Percentiles rank a stretch among this genome's conserved stretches.
phyloP scores from a whole-genome alignment of 2,888 invertebrate species.

The Pseudococcus longispinus region DNA sequence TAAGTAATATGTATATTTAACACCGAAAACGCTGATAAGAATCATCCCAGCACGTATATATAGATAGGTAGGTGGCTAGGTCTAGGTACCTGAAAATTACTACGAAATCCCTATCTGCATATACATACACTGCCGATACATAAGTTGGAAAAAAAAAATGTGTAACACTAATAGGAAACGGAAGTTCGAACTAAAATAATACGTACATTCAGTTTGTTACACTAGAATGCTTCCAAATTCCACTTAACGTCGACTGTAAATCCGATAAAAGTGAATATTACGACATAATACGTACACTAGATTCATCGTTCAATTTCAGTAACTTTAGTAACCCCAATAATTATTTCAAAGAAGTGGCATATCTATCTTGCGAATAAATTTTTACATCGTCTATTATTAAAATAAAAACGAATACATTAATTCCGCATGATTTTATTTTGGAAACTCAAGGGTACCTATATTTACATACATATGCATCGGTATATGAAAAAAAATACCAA shows the following conservation, averaged over 20 bases:
- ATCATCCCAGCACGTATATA: neutral
- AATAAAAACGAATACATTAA: neutral
- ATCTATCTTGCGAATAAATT: constrained; percentile 7
- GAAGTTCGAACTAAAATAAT: constrained; percentile 54
- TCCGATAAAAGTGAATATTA: constrained; percentile 51
- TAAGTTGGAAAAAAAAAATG: constrained; percentile 17
- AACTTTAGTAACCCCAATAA: constrained; percentile 51
- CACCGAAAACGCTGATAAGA: neutral
- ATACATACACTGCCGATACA: neutral
- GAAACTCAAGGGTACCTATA: neutral
- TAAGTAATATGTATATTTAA: constrained; percentile 1
- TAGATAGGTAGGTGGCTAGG: neutral
- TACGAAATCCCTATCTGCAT: neutral
- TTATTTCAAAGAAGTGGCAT: constrained; percentile 32
- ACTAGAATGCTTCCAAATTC: constrained; percentile 33
- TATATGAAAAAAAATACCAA: neutral
- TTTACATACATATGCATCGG: neutral
- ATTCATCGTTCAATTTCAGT: constrained; percentile 53
- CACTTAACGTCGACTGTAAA: constrained; percentile 45
- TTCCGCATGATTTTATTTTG: neutral
- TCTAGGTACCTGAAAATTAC: neutral
- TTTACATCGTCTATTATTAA: neutral
- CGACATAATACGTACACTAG: constrained; percentile 37
- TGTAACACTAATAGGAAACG: constrained; percentile 49
- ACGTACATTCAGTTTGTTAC: constrained; percentile 43